Conservation (phyloP, 2,797 vertebrate species). For the Melanotaenia pygmaea region DNA sequence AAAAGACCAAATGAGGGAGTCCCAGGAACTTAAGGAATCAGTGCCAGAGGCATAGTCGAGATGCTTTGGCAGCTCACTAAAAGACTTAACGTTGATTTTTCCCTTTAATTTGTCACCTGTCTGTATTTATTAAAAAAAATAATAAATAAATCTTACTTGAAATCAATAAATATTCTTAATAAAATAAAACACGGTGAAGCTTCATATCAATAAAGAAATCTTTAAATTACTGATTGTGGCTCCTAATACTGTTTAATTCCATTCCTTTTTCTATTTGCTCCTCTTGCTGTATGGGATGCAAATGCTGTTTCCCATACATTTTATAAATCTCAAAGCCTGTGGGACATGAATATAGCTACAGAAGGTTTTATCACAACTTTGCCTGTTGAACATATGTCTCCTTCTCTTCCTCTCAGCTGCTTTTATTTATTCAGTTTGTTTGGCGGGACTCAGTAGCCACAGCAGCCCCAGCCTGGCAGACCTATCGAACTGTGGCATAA, state of each 20-base stretch:
- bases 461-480: conserved; percentile 88
- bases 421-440: conserved; percentile 97
- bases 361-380: conserved; percentile 69
- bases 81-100: conserved; percentile 2
- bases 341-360: conserved; percentile 74
- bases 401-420: conserved; percentile 56
- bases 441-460: conserved; percentile 90
- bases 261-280: conserved; percentile 26
- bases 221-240: conserved; percentile 30
- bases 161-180: conserved; percentile 8
- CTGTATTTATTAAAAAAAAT: conserved; percentile 12
- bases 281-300: conserved; percentile 44
- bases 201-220: conserved; percentile 26
- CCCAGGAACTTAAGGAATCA: conserved; percentile 2
- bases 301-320: conserved; percentile 59
- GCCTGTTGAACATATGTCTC: conserved; percentile 47
- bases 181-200: conserved; percentile 9
- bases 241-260: conserved; percentile 8
- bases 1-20: conserved; percentile 1
- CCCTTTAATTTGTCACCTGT: conserved; percentile 3
- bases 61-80: background rate
- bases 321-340: conserved; percentile 70
- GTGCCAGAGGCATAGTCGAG: conserved; percentile 1
- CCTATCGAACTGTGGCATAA: conserved; percentile 95
- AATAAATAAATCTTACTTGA: background rate